A percentile compares a stretch with the other conserved stretches of the same genome.
These are phyloP conservation scores for Micrasema minimum DNA, from an alignment of 1,140 invertebrate genomes.

Conservation along the genomic window DNA sequence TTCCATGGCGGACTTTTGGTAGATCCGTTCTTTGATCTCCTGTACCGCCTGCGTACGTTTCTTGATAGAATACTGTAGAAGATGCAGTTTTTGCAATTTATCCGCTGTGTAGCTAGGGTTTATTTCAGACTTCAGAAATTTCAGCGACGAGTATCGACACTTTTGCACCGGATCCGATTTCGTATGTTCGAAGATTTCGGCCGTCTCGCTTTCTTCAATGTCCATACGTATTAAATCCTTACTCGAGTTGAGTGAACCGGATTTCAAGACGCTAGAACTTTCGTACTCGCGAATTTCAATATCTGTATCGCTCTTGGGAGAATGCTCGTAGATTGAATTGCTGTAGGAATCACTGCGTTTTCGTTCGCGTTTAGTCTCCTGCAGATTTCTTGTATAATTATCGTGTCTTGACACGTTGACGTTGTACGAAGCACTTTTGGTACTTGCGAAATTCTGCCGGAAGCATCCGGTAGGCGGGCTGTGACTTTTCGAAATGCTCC, in stretches of 20 bases:
- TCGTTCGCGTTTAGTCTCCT: conserved; percentile 53
- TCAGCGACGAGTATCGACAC: conserved; percentile 53
- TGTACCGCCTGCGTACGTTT: conserved; percentile 63
- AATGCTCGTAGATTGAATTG: conserved; percentile 64
- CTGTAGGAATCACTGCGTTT: conserved; percentile 56
- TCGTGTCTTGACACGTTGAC: conserved; percentile 11
- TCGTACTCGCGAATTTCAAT: conserved; percentile 61
- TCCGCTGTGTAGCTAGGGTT: conserved; percentile 79
- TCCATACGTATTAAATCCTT: conserved; percentile 59
- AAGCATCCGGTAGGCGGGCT: conserved; percentile 61
- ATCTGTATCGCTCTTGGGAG: conserved; percentile 57
- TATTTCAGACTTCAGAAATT: conserved; percentile 70
- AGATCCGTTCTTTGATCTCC: conserved; percentile 64
- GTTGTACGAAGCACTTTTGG: conserved; percentile 58
- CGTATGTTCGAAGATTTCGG: conserved; percentile 60
- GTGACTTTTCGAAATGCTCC: conserved; percentile 63
- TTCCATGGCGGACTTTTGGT: conserved; percentile 62
- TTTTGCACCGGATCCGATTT: conserved; percentile 38
- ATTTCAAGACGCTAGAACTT: conserved; percentile 56
- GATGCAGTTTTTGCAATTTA: conserved; percentile 70
- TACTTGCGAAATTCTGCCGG: conserved; percentile 59
- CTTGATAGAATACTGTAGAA: conserved; percentile 65
- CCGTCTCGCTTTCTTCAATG: conserved; percentile 65
- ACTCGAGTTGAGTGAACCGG: conserved; percentile 56
- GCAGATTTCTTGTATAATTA: conserved; percentile 11